Evolutionary conservation across 1,140 invertebrate species (phyloP), one percentile per base, ranked within the genome.

Genomic region (Eumaeus atala): DNA sequence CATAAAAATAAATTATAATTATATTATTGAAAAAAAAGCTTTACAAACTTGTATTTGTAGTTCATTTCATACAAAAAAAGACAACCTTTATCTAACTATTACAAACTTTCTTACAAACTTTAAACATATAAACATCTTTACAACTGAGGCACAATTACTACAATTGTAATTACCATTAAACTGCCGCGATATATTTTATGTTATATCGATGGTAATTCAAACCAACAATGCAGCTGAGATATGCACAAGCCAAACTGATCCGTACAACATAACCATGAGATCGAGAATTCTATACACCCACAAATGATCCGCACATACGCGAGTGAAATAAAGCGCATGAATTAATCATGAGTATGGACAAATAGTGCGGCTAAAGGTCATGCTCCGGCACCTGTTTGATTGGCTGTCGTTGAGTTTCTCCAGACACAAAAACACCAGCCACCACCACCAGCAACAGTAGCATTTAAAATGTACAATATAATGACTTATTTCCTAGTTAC

Each of bases 361-460:
- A 82, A 84, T 78, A 82, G 74, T 75, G 61, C 69, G 62, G 61
- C 55, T 72, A 83, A 81, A 83, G 79, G 77, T 81, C 78, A 77
- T 70, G 59, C 64, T 50, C 48, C 62, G 62, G 70, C 67, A 74
- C 74, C 66, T 68, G 65, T 76, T 70, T 69, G 72, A 77, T 74
- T 77, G 71, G 68, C 48, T 61, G 58, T 54, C n/a, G 48, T 17
- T 16, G 34, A 7, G 17, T 42, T 16, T 42, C 12, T 42, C 21
- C 21, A 3, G 6, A 44, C 40, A 16, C 40, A 16, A 44, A 44
- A 44, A 44, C 14, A 44, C 12, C 12, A 40, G 12, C 38, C 38
- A 40, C n/a, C n/a, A n/a, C n/a, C n/a, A n/a, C n/a, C n/a, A n/a
- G n/a, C n/a, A n/a, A n/a, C n/a, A n/a, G n/a, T 6, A 28, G 21